A percentile compares a stretch with the other conserved stretches of the same genome.
Evolutionary conservation across 2,113 vertebrate species (phyloP).

Genomic region (Panurus biarmicus): DNA sequence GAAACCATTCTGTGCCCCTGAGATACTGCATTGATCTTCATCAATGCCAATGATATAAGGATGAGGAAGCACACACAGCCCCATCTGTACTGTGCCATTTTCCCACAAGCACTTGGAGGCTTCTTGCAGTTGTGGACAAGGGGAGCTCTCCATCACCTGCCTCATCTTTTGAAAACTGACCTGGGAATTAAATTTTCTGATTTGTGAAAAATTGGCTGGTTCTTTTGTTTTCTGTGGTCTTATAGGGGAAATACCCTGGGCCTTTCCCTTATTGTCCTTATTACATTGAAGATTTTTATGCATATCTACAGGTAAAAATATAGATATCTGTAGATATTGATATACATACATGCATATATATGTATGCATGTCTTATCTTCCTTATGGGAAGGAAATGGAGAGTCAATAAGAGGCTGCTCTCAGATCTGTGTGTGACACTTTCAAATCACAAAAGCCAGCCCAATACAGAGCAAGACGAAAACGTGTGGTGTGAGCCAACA

Average conservation of each 20-base stretch:
- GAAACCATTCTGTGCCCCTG: neutral
- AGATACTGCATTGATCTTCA: neutral
- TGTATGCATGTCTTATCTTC: neutral
- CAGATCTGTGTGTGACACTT: neutral
- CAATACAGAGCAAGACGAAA: neutral
- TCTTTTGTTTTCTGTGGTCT: neutral
- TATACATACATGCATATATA: neutral
- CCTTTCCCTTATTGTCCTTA: neutral
- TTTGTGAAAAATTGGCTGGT: neutral
- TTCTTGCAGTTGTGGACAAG: neutral
- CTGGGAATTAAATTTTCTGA: neutral
- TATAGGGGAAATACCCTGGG: neutral
- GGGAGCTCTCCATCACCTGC: fast-evolving
- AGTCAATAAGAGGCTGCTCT: neutral
- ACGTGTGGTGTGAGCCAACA: neutral
- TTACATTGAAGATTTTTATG: neutral
- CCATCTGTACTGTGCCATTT: neutral
- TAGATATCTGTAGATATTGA: no score
- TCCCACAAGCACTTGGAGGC: neutral
- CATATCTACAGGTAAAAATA: neutral
- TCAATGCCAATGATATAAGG: neutral
- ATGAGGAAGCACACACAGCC: neutral
- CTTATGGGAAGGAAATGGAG: neutral
- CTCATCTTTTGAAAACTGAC: neutral
- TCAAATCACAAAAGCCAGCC: neutral